Conservation (phyloP, 2,113 vertebrate genomes). For the Ictidomys tridecemlineatus region DNA sequence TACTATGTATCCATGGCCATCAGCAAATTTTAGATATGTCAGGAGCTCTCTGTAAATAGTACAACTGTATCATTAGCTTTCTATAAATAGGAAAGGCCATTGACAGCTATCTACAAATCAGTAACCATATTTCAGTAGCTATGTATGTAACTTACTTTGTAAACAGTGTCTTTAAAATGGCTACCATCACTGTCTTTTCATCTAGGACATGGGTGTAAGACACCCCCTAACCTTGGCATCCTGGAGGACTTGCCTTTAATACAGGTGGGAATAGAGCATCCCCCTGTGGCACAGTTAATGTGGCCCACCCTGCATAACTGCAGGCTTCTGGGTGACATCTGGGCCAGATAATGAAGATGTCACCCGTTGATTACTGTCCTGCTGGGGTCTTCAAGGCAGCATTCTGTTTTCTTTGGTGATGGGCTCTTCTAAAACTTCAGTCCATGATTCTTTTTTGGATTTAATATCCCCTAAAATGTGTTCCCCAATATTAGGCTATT, state of each 20-base stretch:
- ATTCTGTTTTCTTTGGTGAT: background rate
- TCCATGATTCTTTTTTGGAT: background rate
- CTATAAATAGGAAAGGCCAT: background rate
- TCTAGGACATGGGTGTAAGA: background rate
- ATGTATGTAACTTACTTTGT: background rate
- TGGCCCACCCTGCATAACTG: background rate
- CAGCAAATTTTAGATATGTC: background rate
- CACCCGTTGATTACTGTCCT: background rate
- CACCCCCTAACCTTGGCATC: background rate
- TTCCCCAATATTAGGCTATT: background rate
- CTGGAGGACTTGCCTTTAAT: background rate
- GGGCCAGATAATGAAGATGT: background rate
- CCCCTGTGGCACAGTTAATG: background rate
- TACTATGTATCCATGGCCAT: background rate
- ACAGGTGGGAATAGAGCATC: background rate
- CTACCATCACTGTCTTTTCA: background rate
- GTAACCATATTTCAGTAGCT: background rate
- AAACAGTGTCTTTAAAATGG: background rate
- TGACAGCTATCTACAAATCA: background rate
- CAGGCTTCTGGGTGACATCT: background rate
- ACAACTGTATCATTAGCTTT: background rate
- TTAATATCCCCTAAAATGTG: background rate
- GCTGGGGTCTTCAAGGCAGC: background rate
- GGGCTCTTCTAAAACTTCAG: background rate
- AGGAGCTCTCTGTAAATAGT: background rate